Conservation (phyloP, 2,888 invertebrate species). For the Andrena minutula region DNA sequence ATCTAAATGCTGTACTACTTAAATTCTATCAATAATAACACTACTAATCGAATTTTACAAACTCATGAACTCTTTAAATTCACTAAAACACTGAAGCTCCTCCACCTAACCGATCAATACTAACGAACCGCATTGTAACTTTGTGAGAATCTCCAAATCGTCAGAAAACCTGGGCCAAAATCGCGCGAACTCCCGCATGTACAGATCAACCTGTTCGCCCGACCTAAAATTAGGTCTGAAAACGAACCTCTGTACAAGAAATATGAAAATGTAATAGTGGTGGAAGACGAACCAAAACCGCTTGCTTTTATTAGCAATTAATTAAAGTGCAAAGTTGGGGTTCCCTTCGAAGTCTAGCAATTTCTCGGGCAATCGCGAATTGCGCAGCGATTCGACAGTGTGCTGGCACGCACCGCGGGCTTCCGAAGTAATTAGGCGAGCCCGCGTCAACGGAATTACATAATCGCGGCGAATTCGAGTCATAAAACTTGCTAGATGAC, state of each 20-base stretch:
- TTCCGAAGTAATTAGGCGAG: constrained; percentile 78
- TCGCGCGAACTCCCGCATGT: background rate
- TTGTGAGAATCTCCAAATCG: background rate
- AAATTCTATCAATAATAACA: too few relatives aligned
- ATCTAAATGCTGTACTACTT: too few relatives aligned
- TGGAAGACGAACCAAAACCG: background rate
- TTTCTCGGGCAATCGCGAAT: constrained; percentile 33
- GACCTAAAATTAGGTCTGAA: background rate
- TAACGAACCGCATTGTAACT: background rate
- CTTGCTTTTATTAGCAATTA: background rate
- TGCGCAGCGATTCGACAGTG: constrained; percentile 56
- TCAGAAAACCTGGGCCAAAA: constrained; percentile 2
- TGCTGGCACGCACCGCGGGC: constrained; percentile 71
- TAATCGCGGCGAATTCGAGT: constrained; percentile 53
- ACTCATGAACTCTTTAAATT: too few relatives aligned
- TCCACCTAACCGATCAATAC: background rate
- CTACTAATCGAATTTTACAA: too few relatives aligned
- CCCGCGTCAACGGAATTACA: constrained; percentile 64
- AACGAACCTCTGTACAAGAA: too few relatives aligned
- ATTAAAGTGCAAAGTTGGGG: constrained; percentile 3
- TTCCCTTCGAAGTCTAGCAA: background rate
- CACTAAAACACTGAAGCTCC: too few relatives aligned
- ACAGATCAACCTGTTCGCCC: background rate
- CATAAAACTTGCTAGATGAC: constrained; percentile 55
- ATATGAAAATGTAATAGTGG: constrained; percentile 7